Conservation (phyloP, 2,888 invertebrate genomes). For the Timema podura region DNA sequence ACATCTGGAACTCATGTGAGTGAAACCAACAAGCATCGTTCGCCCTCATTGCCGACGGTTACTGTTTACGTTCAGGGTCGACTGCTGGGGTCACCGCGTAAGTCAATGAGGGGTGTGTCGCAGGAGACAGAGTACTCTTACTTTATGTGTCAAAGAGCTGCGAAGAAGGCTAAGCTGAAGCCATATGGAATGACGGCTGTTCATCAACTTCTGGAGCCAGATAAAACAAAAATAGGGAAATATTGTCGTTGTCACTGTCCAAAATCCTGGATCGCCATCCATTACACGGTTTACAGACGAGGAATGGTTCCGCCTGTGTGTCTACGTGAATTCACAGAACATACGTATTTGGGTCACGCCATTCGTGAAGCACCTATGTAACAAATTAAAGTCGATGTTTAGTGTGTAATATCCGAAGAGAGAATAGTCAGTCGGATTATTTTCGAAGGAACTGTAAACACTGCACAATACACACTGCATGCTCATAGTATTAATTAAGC, state of each 20-base stretch:
- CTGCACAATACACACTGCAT: not conserved
- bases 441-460: not conserved
- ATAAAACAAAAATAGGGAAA: too few species aligned
- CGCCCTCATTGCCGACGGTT: not conserved
- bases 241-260: too few species aligned
- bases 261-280: too few species aligned
- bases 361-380: not conserved
- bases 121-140: not conserved
- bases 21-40: slow-evolving; percentile 5
- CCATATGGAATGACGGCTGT: not conserved
- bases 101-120: not conserved
- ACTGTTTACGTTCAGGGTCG: slow-evolving; percentile 5
- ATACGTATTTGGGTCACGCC: not conserved
- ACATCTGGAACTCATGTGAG: slow-evolving; percentile 12
- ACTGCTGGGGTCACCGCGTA: not conserved
- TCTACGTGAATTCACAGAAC: not conserved
- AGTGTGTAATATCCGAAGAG: not conserved
- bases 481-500: not conserved
- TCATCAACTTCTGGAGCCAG: not conserved
- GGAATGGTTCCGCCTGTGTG: too few species aligned
- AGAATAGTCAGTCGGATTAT: not conserved
- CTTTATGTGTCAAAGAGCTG: not conserved
- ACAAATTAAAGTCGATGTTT: not conserved
- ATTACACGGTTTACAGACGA: too few species aligned
- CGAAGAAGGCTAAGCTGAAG: not conserved